These are phyloP conservation scores for Mustelus asterias DNA, from an alignment of 2,113 vertebrate genomes.

Conservation along the genomic window DNA sequence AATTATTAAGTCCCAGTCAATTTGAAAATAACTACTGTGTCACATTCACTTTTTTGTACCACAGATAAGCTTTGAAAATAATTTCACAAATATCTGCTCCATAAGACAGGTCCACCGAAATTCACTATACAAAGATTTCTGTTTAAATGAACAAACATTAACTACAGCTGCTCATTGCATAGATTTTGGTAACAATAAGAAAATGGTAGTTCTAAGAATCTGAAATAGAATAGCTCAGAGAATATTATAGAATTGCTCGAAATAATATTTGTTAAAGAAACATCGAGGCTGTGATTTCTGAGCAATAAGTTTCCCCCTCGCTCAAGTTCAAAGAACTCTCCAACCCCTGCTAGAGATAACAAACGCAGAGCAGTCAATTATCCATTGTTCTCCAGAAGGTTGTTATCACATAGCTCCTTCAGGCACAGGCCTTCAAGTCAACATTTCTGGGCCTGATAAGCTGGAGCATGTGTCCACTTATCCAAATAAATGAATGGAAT, in stretches of 20 bases:
- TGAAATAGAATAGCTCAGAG: not conserved
- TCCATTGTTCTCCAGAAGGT: not conserved
- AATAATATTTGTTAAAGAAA: not conserved
- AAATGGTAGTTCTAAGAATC: not conserved
- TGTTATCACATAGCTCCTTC: not conserved
- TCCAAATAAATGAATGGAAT: too few species aligned
- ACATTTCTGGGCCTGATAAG: too few species aligned
- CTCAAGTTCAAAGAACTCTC: not conserved
- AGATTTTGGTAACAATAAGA: not conserved
- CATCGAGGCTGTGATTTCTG: not conserved
- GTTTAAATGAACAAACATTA: not conserved
- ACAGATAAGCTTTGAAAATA: not conserved
- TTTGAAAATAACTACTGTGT: constrained; percentile 6
- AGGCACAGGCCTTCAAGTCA: not conserved
- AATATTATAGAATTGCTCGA: not conserved
- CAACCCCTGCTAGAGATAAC: not conserved
- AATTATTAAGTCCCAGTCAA: constrained; percentile 15
- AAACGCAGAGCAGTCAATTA: not conserved
- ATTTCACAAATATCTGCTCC: not conserved
- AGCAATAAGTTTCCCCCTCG: not conserved
- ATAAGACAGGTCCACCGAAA: not conserved
- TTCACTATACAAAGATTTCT: not conserved
- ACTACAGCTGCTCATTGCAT: not conserved
- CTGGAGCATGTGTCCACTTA: too few species aligned
- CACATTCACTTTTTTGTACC: constrained; percentile 20